These are phyloP conservation scores for Hypothenemus hampei DNA, from an alignment of 1,140 invertebrate species.

Conservation along the genomic window DNA sequence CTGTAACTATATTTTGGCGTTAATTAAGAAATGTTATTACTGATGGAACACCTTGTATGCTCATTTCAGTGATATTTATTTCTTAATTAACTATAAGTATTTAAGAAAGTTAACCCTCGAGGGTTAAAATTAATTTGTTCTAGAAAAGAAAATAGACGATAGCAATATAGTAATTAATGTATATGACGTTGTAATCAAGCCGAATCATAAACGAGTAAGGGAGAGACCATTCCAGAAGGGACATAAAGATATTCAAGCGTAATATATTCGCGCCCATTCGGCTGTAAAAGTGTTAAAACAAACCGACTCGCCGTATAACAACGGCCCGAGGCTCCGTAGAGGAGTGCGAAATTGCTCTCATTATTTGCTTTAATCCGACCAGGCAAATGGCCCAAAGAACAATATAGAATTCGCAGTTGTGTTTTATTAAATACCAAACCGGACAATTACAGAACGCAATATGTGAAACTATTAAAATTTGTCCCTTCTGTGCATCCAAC, in stretches of 20 bases:
- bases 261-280: constrained; percentile 17
- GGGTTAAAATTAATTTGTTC: too few relatives aligned
- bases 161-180: neutral
- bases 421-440: constrained; percentile 35
- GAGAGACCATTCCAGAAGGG: neutral
- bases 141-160: too few relatives aligned
- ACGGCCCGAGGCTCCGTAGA: constrained; percentile 16
- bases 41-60: too few relatives aligned
- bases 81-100: too few relatives aligned
- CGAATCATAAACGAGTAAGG: neutral
- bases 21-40: too few relatives aligned
- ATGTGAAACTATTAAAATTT: constrained; percentile 35
- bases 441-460: constrained; percentile 35
- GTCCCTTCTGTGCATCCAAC: too few relatives aligned
- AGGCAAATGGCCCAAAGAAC: constrained; percentile 21
- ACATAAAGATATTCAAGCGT: constrained; percentile 10
- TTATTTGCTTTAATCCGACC: constrained; percentile 24
- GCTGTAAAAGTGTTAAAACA: constrained; percentile 21
- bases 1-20: too few relatives aligned
- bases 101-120: too few relatives aligned
- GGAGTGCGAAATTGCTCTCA: constrained; percentile 21
- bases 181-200: neutral
- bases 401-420: constrained; percentile 30
- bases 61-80: too few relatives aligned
- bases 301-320: constrained; percentile 14